These are phyloP conservation scores for Carcinoscorpius rotundicauda DNA, from an alignment of 1,140 invertebrate genomes.

Conservation along the genomic window DNA sequence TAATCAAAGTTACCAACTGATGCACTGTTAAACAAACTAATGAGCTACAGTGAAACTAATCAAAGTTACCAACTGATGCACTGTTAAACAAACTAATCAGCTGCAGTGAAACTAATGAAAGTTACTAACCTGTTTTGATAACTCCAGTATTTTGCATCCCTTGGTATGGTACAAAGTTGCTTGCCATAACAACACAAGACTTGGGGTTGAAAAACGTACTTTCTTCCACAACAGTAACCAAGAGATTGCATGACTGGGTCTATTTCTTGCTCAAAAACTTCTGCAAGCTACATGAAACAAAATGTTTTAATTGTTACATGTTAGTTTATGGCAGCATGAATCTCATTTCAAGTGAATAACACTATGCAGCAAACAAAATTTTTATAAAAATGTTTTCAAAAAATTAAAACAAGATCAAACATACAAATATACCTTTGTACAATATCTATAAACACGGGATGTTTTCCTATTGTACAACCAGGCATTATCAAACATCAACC, in stretches of 20 bases:
- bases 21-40: too few species aligned
- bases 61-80: too few species aligned
- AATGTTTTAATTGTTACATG: slow-evolving; percentile 27
- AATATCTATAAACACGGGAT: slow-evolving; percentile 92
- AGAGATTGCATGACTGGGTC: slow-evolving; percentile 96
- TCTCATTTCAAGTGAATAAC: too few species aligned
- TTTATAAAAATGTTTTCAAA: slow-evolving; percentile 98
- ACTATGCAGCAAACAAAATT: too few species aligned
- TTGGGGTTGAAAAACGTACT: slow-evolving; percentile 98
- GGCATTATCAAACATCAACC: slow-evolving; percentile 99
- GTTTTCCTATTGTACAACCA: slow-evolving; percentile 99
- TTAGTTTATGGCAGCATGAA: slow-evolving; percentile 2
- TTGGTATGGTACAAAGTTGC: slow-evolving; percentile 93
- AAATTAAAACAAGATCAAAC: slow-evolving; percentile 92
- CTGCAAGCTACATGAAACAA: slow-evolving; percentile 46
- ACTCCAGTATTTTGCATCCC: slow-evolving; percentile 95
- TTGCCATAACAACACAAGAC: slow-evolving; percentile 98
- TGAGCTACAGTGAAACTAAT: too few species aligned
- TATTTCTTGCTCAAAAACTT: slow-evolving; percentile 95
- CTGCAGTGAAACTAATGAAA: too few species aligned
- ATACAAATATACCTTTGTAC: slow-evolving; percentile 67
- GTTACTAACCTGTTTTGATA: slow-evolving; percentile 80
- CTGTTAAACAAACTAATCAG: too few species aligned
- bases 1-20: too few species aligned
- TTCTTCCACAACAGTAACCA: slow-evolving; percentile 98